Base-by-base conservation (phyloP, 2,113 vertebrate species). In the Tupaia tana region DNA sequence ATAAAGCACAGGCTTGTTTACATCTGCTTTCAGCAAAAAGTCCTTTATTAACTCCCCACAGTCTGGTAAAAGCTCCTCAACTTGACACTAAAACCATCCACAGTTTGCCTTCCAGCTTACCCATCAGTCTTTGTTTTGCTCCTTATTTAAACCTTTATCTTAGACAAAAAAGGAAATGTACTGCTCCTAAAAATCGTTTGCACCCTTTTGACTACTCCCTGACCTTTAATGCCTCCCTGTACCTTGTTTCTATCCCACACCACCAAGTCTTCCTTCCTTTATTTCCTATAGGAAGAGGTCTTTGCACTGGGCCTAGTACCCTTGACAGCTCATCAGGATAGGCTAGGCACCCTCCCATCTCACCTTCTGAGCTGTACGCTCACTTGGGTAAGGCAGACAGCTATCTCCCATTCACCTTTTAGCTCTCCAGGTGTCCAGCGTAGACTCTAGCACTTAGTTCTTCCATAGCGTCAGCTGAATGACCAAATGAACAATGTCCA, bases 11-110 rank as follows among this genome's bases (percentile, higher is more conserved):
- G 67, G 10, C 34, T 54, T 85, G 3, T 34, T 91, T 29, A 19
- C 43, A 73, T 75, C 80, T 81, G 63, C 27, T 64, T 95, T 96
- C 59, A 90, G 59, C 67, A 82, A 83, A 59, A 87, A 31, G 12
- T 27, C 24, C 66, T 90, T 64, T 8, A 3, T 70, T 58, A 84
- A 85, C n/a, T 84, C 31, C 66, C 61, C 73, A 66, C n/a, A 25
- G 56, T 31, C 85, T 70, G 27, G 56, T 67, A 59, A 63, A 86
- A 34, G 1, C 79, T 89, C 61, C 83, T 80, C 74, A 80, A 19
- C 67, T 66, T 66, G 52, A 94, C 11, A 6, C 31, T 58, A 27
- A 95, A 81, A 77, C 14, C 3, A 2, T 34, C n/a, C 12, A n/a
- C 25, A 69, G 3, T 20, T 27, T 67, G 71, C 43, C 52, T 93